A percentile compares a stretch with the other conserved stretches of the same genome.
Conservation (phyloP, 2,888 invertebrate species). For the Scaeva pyrastri region DNA sequence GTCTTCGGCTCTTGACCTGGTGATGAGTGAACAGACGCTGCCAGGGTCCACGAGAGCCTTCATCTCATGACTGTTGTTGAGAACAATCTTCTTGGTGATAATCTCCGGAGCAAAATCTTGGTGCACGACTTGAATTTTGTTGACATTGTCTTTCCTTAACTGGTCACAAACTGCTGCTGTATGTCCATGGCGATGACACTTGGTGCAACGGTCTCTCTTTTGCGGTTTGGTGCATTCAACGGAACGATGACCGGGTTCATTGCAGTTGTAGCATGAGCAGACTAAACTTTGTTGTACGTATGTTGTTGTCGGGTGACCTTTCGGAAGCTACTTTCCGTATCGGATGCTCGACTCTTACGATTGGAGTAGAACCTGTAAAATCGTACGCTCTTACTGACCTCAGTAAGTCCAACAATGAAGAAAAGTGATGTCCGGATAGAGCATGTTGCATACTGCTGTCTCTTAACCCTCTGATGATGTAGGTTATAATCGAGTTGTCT, state of each 20-base stretch:
- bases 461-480: background rate
- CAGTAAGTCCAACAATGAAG: background rate
- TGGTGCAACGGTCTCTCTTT: conserved; percentile 10
- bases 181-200: conserved; percentile 3
- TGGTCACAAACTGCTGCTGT: background rate
- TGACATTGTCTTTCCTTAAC: background rate
- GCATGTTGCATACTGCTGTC: background rate
- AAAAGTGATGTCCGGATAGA: conserved; percentile 12
- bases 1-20: background rate
- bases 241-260: background rate
- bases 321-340: background rate
- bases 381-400: background rate
- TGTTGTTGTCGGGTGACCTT: background rate
- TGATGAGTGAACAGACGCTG: background rate
- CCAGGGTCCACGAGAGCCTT: conserved; percentile 9
- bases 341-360: background rate
- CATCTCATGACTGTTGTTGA: background rate
- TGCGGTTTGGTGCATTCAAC: background rate
- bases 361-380: background rate
- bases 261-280: conserved; percentile 1
- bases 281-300: conserved; percentile 1
- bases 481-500: background rate
- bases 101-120: background rate
- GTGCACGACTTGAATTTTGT: background rate
- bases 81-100: conserved; percentile 1